Percentiles rank a stretch among this genome's conserved stretches.
Conservation (phyloP, 2,888 invertebrate genomes). For the Mayetiola destructor region DNA sequence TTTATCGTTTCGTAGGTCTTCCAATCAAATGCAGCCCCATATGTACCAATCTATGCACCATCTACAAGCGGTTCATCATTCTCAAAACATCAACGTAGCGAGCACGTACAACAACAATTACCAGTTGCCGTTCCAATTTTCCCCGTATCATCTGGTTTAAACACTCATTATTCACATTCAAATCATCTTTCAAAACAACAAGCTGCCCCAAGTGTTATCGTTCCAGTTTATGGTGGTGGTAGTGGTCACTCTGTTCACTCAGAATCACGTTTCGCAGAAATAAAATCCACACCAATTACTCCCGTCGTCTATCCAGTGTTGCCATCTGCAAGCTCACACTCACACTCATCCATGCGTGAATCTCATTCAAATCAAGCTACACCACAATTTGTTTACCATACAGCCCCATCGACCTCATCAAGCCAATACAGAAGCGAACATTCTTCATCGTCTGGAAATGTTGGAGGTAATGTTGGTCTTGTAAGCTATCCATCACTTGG, state of each 20-base stretch:
- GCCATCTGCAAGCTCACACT: not conserved
- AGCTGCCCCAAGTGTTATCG: constrained; percentile 10
- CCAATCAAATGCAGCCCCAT: too few species aligned
- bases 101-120: constrained; percentile 14
- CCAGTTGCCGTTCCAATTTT: constrained; percentile 17
- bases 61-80: constrained; percentile 23
- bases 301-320: not conserved
- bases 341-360: not conserved
- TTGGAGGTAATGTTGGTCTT: not conserved
- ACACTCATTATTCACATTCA: not conserved
- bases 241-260: constrained; percentile 14
- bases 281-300: not conserved
- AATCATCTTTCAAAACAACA: too few species aligned
- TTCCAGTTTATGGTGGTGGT: constrained; percentile 6
- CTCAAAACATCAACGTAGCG: constrained; percentile 26
- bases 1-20: too few species aligned
- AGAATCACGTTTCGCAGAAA: constrained; percentile 9
- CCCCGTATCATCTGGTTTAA: not conserved
- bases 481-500: not conserved
- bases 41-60: too few species aligned
- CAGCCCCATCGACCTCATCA: not conserved
- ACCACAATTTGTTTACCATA: not conserved
- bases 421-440: not conserved
- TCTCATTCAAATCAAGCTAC: not conserved
- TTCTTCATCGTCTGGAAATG: not conserved